Evolutionary conservation across 1,140 invertebrate genomes (phyloP), one percentile per base, ranked within the genome.

Genomic region (Atta cephalotes): DNA sequence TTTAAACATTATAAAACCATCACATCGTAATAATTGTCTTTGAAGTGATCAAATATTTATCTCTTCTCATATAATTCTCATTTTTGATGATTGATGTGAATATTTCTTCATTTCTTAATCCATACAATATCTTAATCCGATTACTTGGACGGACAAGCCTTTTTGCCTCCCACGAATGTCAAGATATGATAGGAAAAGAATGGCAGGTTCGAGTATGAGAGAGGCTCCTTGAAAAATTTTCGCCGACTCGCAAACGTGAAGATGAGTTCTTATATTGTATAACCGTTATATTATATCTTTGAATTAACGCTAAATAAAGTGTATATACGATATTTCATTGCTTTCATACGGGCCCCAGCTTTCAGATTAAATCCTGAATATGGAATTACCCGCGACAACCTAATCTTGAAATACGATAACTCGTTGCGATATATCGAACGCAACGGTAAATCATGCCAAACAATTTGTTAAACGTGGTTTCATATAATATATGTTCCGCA

Each of bases 111-210:
- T 49, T 78, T 56, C 62, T 78, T 90, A 90, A 90, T 90, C 85
- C 71, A 72, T 66, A 58, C 16, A 45, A 9, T 49, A 51, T 62
- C 71, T 87, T 88, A 89, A 90, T 90, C 88, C 89, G 89, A 88
- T 90, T 90, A 90, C 60, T 88, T 86, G 81, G 65, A 84, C 70
- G 88, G 63, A 87, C 85, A 85, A 89, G 56, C 77, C 71, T 81
- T 68, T 85, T 58, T 62, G 51, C 88, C 88, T 81, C 77, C 86
- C 81, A 79, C 88, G 86, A 90, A 60, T 81, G 76, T 81, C 80
- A 84, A 88, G 86, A 71, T 88, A 65, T 90, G 88, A 90, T 89
- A 90, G 88, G 82, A 86, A 90, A 90, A 88, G 88, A 90, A 66
- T 72, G 49, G 65, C 79, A 3, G n/a, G 18, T 49, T 51, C 25